A percentile compares a stretch with the other conserved stretches of the same genome.
Conservation (phyloP, 30 jellyfish, hydroid and myxozoan species). For the Chrysaora quinquecirrha region DNA sequence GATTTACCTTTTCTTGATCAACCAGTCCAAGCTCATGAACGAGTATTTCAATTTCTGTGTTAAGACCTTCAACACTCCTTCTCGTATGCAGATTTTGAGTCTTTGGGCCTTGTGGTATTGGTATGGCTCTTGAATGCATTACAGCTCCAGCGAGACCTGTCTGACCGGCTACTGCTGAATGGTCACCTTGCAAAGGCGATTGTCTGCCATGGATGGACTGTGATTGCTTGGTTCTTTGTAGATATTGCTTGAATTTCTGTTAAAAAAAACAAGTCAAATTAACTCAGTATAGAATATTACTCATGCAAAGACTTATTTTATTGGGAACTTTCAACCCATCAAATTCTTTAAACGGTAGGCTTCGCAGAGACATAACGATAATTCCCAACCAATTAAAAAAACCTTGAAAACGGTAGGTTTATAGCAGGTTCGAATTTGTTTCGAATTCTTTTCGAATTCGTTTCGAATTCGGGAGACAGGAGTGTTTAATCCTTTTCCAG, state of each 20-base stretch:
- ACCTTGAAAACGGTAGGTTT: too few species aligned
- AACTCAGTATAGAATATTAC: too few species aligned
- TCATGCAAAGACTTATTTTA: too few species aligned
- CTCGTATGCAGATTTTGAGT: slow-evolving; percentile 86
- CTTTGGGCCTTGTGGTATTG: slow-evolving; percentile 91
- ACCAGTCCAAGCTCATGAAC: slow-evolving; percentile 71
- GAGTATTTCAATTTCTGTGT: slow-evolving; percentile 90
- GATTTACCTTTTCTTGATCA: slow-evolving; percentile 70
- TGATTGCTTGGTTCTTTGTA: slow-evolving; percentile 92
- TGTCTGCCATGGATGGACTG: slow-evolving; percentile 86
- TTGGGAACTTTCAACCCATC: too few species aligned
- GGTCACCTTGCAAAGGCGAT: slow-evolving; percentile 98
- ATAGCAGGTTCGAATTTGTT: too few species aligned
- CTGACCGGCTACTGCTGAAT: slow-evolving; percentile 86
- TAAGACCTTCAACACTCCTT: slow-evolving; percentile 98
- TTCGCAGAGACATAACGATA: too few species aligned
- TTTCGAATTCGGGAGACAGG: too few species aligned
- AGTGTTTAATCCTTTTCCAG: too few species aligned
- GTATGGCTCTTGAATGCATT: slow-evolving; percentile 88
- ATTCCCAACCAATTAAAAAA: too few species aligned
- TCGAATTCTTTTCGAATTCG: too few species aligned
- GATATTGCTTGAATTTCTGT: slow-evolving; percentile 82
- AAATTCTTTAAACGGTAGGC: too few species aligned
- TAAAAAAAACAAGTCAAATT: slow-evolving; percentile 7
- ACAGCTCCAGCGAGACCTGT: slow-evolving; percentile 53